phyloP scores from a whole-genome alignment of 1,140 invertebrate genomes.

The Saccostrea cuccullata region DNA sequence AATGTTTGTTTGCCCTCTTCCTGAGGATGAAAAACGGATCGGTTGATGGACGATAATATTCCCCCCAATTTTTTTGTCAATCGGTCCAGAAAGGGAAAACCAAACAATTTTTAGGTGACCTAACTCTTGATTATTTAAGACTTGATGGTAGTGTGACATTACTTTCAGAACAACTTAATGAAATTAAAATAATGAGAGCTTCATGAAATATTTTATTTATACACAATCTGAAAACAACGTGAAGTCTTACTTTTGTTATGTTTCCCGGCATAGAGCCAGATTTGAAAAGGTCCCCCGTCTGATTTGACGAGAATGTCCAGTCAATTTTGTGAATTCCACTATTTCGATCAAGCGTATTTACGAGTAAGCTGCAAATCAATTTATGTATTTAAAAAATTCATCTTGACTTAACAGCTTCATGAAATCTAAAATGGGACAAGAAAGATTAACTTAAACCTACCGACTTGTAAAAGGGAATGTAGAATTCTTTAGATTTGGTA shows the following conservation, averaged over 20 bases:
- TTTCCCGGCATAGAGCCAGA: neutral
- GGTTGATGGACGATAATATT: no score
- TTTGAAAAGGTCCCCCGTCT: neutral
- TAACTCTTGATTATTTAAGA: no score
- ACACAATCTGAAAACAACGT: neutral
- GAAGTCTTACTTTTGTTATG: neutral
- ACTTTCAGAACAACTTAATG: no score
- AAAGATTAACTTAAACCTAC: neutral
- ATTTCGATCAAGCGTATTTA: neutral
- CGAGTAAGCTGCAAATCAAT: neutral
- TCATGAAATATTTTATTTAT: no score
- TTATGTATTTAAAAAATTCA: neutral
- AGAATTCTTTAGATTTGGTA: slow-evolving; percentile 23
- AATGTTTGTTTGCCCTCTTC: no score
- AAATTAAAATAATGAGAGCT: no score
- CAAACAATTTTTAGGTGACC: no score
- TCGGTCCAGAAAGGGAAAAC: no score
- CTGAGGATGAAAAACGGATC: no score
- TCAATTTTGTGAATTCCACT: slow-evolving; percentile 13
- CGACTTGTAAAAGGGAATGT: slow-evolving; percentile 35
- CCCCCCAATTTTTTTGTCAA: no score
- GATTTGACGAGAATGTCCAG: neutral
- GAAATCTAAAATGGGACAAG: neutral
- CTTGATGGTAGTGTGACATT: no score
- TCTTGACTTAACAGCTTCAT: neutral